Conservation (phyloP, 2,113 vertebrate genomes). For the Trogon melanurus region DNA sequence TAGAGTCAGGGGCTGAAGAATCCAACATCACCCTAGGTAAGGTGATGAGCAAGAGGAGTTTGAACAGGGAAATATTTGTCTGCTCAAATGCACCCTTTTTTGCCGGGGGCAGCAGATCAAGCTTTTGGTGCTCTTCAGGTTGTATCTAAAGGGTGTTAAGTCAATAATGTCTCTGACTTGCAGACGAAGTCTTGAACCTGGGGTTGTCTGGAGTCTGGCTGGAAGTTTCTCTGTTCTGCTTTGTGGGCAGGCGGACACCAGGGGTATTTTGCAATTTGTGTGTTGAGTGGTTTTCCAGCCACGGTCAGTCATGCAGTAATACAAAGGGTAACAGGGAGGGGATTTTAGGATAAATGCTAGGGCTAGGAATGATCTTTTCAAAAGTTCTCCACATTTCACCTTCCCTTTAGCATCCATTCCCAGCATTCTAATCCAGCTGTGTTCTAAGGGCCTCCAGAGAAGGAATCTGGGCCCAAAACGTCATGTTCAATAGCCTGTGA, state of each 20-base stretch:
- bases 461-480: too few species aligned
- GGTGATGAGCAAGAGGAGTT: not conserved
- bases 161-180: not conserved
- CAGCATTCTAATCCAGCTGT: too few species aligned
- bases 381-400: not conserved
- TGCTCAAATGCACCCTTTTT: not conserved
- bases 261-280: not conserved
- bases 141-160: not conserved
- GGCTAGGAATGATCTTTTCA: not conserved
- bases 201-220: not conserved
- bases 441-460: too few species aligned
- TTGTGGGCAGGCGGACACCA: not conserved
- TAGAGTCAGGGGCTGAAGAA: not conserved
- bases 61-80: not conserved
- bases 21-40: not conserved
- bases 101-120: not conserved
- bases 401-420: not conserved
- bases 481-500: too few species aligned
- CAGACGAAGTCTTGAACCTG: not conserved
- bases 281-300: not conserved
- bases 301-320: too few species aligned
- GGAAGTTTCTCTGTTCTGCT: not conserved
- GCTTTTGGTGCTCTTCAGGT: not conserved
- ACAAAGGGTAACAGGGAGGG: not conserved
- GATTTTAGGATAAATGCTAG: not conserved